phyloP scores from a whole-genome alignment of 2,888 invertebrate genomes.

The Macropis europaea region DNA sequence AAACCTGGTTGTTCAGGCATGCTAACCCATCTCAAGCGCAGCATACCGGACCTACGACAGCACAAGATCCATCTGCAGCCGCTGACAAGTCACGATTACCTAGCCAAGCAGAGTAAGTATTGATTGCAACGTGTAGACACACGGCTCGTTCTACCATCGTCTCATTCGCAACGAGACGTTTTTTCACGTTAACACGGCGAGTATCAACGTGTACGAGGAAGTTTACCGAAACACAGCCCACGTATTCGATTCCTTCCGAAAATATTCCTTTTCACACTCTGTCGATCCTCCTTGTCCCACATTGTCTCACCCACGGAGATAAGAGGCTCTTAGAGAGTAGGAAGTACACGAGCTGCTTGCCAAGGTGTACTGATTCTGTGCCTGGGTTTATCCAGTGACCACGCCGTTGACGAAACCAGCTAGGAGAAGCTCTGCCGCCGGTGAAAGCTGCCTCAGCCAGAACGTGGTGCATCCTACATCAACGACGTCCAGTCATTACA shows the following conservation, averaged over 20 bases:
- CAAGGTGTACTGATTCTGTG: slow-evolving; percentile 40
- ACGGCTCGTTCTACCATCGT: background rate
- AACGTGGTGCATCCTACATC: slow-evolving; percentile 73
- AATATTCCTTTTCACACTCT: background rate
- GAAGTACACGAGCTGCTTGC: slow-evolving; percentile 16
- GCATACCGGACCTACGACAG: slow-evolving; percentile 92
- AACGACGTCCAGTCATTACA: slow-evolving; percentile 79
- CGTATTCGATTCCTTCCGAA: too few relatives aligned
- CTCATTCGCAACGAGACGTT: too few relatives aligned
- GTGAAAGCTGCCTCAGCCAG: slow-evolving; percentile 73
- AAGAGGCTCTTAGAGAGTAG: slow-evolving; percentile 36
- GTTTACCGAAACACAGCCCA: too few relatives aligned
- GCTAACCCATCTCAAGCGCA: slow-evolving; percentile 93
- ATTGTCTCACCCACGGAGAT: slow-evolving; percentile 9
- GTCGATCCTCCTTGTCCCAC: background rate
- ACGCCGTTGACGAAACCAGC: slow-evolving; percentile 74
- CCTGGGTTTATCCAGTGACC: slow-evolving; percentile 67
- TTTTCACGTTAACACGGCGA: too few relatives aligned
- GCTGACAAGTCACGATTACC: slow-evolving; percentile 86
- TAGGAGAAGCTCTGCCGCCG: slow-evolving; percentile 75
- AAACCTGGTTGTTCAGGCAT: slow-evolving; percentile 86
- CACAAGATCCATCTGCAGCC: slow-evolving; percentile 88
- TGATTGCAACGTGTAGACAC: slow-evolving; percentile 14
- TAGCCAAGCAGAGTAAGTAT: slow-evolving; percentile 78
- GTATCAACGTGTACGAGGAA: too few relatives aligned